Conservation (phyloP, 2,888 invertebrate genomes). For the Fabriciana adippe region DNA sequence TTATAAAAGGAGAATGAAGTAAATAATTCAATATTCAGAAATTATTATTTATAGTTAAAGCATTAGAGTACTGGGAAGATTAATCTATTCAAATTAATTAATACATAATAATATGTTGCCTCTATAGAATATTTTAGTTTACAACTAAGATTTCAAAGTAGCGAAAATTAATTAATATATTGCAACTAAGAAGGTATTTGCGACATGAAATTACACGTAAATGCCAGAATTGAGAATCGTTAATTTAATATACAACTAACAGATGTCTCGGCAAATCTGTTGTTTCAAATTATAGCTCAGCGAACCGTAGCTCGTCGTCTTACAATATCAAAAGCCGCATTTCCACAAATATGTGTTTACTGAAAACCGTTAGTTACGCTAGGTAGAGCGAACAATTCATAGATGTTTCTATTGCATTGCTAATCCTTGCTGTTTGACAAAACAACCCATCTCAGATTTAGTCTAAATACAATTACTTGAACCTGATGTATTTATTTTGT, state of each 20-base stretch:
- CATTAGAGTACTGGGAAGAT: not conserved
- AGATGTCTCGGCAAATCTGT: not conserved
- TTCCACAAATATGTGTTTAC: too few relatives aligned
- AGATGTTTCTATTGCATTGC: too few relatives aligned
- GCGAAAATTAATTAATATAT: too few relatives aligned
- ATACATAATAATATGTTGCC: constrained; percentile 4
- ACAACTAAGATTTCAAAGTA: not conserved
- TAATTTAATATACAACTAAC: constrained; percentile 11
- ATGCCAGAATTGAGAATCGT: not conserved
- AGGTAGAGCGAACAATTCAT: too few relatives aligned
- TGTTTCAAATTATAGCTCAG: not conserved
- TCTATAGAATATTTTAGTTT: constrained; percentile 7
- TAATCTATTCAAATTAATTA: constrained; percentile 10
- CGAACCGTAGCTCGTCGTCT: not conserved
- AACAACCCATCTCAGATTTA: too few relatives aligned
- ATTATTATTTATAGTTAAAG: constrained; percentile 3
- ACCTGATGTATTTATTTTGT: too few relatives aligned
- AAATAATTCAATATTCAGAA: constrained; percentile 8
- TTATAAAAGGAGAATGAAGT: not conserved
- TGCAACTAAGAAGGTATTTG: too few relatives aligned
- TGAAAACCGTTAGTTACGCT: too few relatives aligned
- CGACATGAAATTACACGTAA: too few relatives aligned
- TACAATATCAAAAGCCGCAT: not conserved
- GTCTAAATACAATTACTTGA: too few relatives aligned
- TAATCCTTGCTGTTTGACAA: too few relatives aligned